Conservation (phyloP, 2,113 vertebrate species). For the Eulemur macaco region DNA sequence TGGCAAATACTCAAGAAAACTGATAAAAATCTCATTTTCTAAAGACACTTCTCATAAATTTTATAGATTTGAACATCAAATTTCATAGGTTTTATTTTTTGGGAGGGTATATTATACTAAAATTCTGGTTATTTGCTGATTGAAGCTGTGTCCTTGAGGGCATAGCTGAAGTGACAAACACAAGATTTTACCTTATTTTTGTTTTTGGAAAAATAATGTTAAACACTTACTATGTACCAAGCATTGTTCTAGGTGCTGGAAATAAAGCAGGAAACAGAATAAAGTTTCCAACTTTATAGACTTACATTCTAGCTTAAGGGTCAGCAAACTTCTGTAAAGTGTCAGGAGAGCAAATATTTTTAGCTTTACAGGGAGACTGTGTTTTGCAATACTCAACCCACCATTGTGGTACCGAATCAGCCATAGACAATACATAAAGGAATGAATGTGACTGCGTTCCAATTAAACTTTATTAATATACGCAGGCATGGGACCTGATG, state of each 20-base stretch:
- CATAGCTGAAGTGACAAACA: not conserved
- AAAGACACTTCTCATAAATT: constrained; percentile 3
- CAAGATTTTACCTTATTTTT: not conserved
- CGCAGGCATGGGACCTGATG: not conserved
- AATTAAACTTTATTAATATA: constrained; percentile 30
- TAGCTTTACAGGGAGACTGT: not conserved
- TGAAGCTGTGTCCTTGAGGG: not conserved
- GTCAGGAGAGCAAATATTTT: not conserved
- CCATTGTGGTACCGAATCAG: not conserved
- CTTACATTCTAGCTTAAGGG: not conserved
- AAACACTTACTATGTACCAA: not conserved
- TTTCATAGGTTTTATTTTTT: not conserved
- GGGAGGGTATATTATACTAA: not conserved
- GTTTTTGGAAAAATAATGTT: not conserved
- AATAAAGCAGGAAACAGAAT: not conserved
- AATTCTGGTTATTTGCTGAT: not conserved
- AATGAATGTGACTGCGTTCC: not conserved
- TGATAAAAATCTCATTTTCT: constrained; percentile 38
- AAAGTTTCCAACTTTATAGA: not conserved
- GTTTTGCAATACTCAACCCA: not conserved
- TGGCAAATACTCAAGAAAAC: not conserved
- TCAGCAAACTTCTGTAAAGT: not conserved
- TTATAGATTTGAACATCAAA: not conserved
- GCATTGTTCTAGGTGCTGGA: not conserved
- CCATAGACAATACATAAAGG: not conserved